A percentile compares a stretch with the other conserved stretches of the same genome.
Conservation (phyloP, 2,888 invertebrate species). For the Melipona bicolor region DNA sequence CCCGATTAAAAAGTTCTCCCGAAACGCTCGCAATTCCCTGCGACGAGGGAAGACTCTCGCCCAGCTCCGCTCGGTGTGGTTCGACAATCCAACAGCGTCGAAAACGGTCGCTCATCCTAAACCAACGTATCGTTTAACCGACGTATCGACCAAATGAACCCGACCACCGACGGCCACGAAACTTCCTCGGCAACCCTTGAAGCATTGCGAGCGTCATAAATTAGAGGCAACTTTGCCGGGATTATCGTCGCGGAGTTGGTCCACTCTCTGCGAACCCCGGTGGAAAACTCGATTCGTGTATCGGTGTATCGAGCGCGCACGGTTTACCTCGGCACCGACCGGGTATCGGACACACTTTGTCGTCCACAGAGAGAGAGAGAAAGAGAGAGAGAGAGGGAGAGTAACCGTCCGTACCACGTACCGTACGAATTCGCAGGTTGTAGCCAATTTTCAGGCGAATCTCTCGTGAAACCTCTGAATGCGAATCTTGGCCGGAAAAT, state of each 20-base stretch:
- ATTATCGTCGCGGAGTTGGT: slow-evolving; percentile 36
- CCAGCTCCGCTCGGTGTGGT: too few relatives aligned
- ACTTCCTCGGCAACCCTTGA: slow-evolving; percentile 2
- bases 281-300: slow-evolving; percentile 53
- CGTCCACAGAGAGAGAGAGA: not conserved
- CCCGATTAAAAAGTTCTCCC: too few relatives aligned
- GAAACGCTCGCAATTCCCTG: too few relatives aligned
- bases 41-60: too few relatives aligned
- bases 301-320: slow-evolving; percentile 10
- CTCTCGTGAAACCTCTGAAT: slow-evolving; percentile 65
- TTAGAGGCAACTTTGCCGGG: slow-evolving; percentile 18
- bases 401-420: slow-evolving; percentile 14
- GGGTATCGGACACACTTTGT: slow-evolving; percentile 56
- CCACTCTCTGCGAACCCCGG: slow-evolving; percentile 18
- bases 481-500: slow-evolving; percentile 72
- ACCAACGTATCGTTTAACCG: not conserved
- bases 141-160: slow-evolving; percentile 6
- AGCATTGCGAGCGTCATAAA: slow-evolving; percentile 19
- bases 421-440: slow-evolving; percentile 42
- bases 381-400: not conserved
- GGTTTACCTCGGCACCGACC: not conserved
- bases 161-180: slow-evolving; percentile 1
- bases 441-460: slow-evolving; percentile 63
- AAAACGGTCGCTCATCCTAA: not conserved
- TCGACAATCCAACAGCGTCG: not conserved